phyloP scores from a whole-genome alignment of 2,797 vertebrate genomes.

The Scolopax bukidnonensis region DNA sequence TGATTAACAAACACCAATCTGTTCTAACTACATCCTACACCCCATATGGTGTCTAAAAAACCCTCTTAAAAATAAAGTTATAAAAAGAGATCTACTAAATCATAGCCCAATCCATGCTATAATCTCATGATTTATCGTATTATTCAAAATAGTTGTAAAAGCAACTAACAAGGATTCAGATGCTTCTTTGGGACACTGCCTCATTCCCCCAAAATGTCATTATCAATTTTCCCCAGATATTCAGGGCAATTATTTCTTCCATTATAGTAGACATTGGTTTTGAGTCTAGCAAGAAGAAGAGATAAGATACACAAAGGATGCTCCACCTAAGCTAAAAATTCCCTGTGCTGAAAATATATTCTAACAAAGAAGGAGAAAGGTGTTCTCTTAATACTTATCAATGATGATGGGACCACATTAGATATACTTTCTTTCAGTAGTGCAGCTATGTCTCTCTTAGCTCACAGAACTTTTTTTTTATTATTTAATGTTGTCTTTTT shows the following conservation, averaged over 20 bases:
- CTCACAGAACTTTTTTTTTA: not conserved
- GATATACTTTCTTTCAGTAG: not conserved
- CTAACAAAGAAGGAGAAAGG: not conserved
- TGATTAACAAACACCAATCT: slow-evolving; percentile 50
- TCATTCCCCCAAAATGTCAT: not conserved
- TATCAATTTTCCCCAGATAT: not conserved
- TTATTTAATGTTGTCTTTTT: not conserved
- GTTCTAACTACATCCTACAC: slow-evolving; percentile 54
- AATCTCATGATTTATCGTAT: not conserved
- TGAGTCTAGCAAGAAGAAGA: not conserved
- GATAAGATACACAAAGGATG: not conserved
- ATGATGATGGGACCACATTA: not conserved
- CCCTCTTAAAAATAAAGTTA: not conserved
- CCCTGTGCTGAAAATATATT: not conserved
- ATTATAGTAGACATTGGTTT: not conserved
- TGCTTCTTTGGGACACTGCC: not conserved
- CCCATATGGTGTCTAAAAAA: slow-evolving; percentile 41
- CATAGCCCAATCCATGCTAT: not conserved
- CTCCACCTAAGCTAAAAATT: not conserved
- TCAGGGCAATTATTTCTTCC: not conserved
- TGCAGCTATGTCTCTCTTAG: not conserved
- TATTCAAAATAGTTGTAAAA: slow-evolving; percentile 14
- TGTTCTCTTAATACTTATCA: not conserved
- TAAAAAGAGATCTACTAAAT: slow-evolving; percentile 12
- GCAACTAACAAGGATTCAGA: not conserved